Evolutionary conservation across 2,797 vertebrate species (phyloP).

Genomic region (Lemur catta): DNA sequence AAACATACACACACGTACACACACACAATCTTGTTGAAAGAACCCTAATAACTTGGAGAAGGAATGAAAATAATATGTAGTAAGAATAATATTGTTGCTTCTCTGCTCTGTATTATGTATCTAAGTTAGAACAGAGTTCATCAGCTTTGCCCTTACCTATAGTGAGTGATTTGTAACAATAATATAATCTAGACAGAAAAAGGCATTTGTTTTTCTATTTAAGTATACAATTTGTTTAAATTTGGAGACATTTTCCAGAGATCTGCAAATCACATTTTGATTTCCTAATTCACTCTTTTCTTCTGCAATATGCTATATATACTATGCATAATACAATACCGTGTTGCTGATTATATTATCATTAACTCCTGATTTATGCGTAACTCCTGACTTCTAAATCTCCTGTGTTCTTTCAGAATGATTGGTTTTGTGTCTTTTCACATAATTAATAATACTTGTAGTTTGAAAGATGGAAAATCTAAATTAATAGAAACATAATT

Average conservation of each 20-base stretch:
- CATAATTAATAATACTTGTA: background rate
- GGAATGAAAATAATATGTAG: background rate
- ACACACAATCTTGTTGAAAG: background rate
- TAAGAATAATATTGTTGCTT: background rate
- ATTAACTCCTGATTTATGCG: conserved; percentile 28
- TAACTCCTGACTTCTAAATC: conserved; percentile 5
- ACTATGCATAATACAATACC: background rate
- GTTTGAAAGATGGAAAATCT: conserved; percentile 33
- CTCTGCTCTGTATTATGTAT: background rate
- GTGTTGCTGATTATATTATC: conserved; percentile 17
- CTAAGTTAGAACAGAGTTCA: background rate
- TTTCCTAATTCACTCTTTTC: conserved; percentile 34
- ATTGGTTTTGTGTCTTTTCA: conserved; percentile 15
- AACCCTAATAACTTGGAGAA: conserved; percentile 31
- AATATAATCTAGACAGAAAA: conserved; percentile 20
- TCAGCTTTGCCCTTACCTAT: background rate
- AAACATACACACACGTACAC: background rate
- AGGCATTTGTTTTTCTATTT: conserved; percentile 26
- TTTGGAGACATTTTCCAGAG: conserved; percentile 47
- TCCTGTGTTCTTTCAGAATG: conserved; percentile 1
- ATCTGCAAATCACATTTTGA: conserved; percentile 53
- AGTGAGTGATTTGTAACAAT: conserved; percentile 10
- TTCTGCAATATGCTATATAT: background rate
- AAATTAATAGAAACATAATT: conserved; percentile 33
- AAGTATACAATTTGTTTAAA: conserved; percentile 32